phyloP scores from a whole-genome alignment of 2,797 vertebrate genomes.

The Fundulus diaphanus region DNA sequence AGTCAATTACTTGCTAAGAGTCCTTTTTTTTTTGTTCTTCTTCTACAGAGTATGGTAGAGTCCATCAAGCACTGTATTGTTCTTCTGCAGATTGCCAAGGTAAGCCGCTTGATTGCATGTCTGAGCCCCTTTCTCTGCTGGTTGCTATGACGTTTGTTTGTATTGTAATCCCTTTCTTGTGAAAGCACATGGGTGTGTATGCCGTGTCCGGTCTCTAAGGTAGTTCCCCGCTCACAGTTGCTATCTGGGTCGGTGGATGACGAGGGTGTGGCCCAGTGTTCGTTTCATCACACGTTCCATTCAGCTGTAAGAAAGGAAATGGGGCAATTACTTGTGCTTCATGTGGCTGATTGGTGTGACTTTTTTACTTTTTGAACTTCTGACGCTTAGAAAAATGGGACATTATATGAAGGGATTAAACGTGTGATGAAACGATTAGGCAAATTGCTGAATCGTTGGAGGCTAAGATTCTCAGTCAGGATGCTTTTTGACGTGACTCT shows the following conservation, averaged over 20 bases:
- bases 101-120: slow-evolving; percentile 74
- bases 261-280: slow-evolving; percentile 59
- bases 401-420: background rate
- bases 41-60: slow-evolving; percentile 98
- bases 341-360: slow-evolving; percentile 30
- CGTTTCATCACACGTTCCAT: slow-evolving; percentile 72
- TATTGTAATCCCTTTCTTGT: slow-evolving; percentile 36
- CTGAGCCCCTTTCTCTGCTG: slow-evolving; percentile 13
- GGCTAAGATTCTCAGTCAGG: slow-evolving; percentile 32
- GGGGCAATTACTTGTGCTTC: slow-evolving; percentile 39
- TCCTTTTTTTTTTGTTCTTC: slow-evolving; percentile 49
- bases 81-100: slow-evolving; percentile 99
- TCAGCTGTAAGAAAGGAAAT: slow-evolving; percentile 52
- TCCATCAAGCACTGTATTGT: slow-evolving; percentile 99
- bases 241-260: slow-evolving; percentile 50
- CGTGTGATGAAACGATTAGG: slow-evolving; percentile 73
- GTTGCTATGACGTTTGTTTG: slow-evolving; percentile 22
- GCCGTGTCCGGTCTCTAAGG: slow-evolving; percentile 36
- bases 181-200: slow-evolving; percentile 29
- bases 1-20: slow-evolving; percentile 18
- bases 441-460: slow-evolving; percentile 32
- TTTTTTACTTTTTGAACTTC: slow-evolving; percentile 7
- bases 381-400: background rate
- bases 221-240: slow-evolving; percentile 60
- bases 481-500: slow-evolving; percentile 63